These are phyloP conservation scores for Hippopotamus amphibius DNA, from an alignment of 2,113 vertebrate species.

Conservation along the genomic window DNA sequence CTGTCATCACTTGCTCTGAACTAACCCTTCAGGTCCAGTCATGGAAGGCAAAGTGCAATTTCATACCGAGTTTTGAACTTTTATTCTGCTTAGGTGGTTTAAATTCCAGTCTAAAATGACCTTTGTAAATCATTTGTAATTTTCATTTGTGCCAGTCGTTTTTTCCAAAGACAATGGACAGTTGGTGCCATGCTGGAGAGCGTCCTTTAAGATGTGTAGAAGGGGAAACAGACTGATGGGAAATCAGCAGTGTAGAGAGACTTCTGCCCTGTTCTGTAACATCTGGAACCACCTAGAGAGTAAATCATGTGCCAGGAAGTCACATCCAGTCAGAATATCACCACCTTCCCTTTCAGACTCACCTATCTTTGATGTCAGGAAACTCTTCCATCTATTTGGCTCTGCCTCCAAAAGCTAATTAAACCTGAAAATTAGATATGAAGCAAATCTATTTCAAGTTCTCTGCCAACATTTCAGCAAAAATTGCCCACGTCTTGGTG, in stretches of 20 bases:
- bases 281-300: too few species aligned
- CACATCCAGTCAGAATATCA: neutral
- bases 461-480: neutral
- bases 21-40: neutral
- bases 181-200: neutral
- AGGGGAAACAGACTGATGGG: neutral
- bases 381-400: neutral
- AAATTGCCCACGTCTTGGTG: neutral
- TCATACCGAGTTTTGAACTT: neutral
- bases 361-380: neutral
- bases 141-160: neutral
- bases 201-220: fast-evolving
- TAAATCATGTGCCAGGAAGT: neutral
- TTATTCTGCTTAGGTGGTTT: neutral
- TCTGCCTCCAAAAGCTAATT: neutral
- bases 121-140: neutral
- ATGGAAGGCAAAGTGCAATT: neutral
- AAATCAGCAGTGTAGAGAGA: fast-evolving
- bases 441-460: neutral
- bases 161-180: neutral
- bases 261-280: neutral
- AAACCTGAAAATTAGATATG: neutral
- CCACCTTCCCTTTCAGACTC: neutral
- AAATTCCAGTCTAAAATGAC: neutral
- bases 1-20: neutral